Percentiles rank a stretch among this genome's conserved stretches.
These are phyloP conservation scores for Remorina albescens DNA, from an alignment of 2,797 vertebrate species.

Conservation along the genomic window DNA sequence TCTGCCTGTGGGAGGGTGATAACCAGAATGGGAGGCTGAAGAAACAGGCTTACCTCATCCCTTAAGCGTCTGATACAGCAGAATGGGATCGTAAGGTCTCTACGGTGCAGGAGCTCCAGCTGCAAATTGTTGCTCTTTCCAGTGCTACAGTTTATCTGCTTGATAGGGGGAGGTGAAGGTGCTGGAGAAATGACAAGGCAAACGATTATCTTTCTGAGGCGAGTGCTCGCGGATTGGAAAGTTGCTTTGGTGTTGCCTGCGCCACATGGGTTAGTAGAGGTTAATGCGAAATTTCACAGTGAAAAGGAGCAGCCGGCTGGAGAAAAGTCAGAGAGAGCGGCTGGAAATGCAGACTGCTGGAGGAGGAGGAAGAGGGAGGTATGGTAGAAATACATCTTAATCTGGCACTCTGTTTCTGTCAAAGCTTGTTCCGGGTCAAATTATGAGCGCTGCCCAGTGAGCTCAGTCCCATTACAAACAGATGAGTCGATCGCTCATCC, in stretches of 20 bases:
- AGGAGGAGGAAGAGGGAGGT: conserved; percentile 54
- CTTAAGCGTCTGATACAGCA: conserved; percentile 67
- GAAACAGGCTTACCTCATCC: conserved; percentile 73
- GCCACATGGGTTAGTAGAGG: conserved; percentile 66
- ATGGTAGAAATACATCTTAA: conserved; percentile 83
- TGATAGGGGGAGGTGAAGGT: conserved; percentile 2
- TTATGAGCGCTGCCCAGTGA: conserved; percentile 81
- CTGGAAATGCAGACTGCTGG: conserved; percentile 39
- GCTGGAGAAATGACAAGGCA: conserved; percentile 73
- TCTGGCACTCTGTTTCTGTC: conserved; percentile 84
- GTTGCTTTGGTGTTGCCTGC: conserved; percentile 69
- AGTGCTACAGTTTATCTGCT: conserved; percentile 72
- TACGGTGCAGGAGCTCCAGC: conserved; percentile 57
- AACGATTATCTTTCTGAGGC: conserved; percentile 74
- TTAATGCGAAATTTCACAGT: conserved; percentile 81
- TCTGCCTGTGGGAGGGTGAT: conserved; percentile 63
- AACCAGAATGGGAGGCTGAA: conserved; percentile 55
- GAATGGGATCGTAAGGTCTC: conserved; percentile 77
- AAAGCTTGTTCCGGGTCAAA: conserved; percentile 84
- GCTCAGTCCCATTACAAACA: conserved; percentile 81
- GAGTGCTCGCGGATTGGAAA: conserved; percentile 63
- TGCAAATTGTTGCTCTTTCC: conserved; percentile 75
- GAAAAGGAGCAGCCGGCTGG: conserved; percentile 61
- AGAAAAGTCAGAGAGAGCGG: conserved; percentile 47
- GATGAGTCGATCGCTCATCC: conserved; percentile 83